Evolutionary conservation across 2,797 vertebrate genomes (phyloP), one percentile per base, ranked within the genome.

Genomic region (Tragelaphus oryx): DNA sequence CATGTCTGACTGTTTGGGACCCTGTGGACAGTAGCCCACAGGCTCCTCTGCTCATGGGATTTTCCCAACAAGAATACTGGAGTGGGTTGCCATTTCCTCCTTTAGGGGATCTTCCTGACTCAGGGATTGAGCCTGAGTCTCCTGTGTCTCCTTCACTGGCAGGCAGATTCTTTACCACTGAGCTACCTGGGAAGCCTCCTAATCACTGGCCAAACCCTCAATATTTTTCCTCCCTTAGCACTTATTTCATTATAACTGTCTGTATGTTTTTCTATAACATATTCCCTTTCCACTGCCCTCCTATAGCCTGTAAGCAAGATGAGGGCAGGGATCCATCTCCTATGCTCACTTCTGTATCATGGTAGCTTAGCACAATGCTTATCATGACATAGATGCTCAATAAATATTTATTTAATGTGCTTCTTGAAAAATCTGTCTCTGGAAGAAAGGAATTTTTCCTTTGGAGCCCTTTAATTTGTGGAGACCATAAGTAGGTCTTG

Each of bases 391-490:
- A 75, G 24, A 62, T 88, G 60, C 59, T 94, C 84, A 87, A 89
- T 82, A 96, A 94, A 87, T 82, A 91, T 75, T 87, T 94, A 65
- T 93, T 62, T 85, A 83, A 85, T 52, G 62, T 59, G 33, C 44
- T 57, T 3, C 57, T 85, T 94, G 55, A 87, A 96, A 93, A 95
- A 55, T 59, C 55, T 52, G 44, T 89, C 55, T 75, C 60, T 96
- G 74, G 68, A 95, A 95, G 89, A 93, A 86, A 93, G 62, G 41
- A 65, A 81, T 94, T 59, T 94, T 93, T 86, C 60, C 75, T 89
- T 26, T 26, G 71, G 50, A 96, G 84, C 80, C 89, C 93, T 97
- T 93, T 97, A 96, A 97, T 97, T 96, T 96, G 81, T 87, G 22
- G 71, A 95, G 86, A n/a, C 87, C 28, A 41, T 82, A 91, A 89